Evolutionary conservation across 2,888 invertebrate genomes (phyloP).

Genomic region (Caenorhabditis sp.): DNA sequence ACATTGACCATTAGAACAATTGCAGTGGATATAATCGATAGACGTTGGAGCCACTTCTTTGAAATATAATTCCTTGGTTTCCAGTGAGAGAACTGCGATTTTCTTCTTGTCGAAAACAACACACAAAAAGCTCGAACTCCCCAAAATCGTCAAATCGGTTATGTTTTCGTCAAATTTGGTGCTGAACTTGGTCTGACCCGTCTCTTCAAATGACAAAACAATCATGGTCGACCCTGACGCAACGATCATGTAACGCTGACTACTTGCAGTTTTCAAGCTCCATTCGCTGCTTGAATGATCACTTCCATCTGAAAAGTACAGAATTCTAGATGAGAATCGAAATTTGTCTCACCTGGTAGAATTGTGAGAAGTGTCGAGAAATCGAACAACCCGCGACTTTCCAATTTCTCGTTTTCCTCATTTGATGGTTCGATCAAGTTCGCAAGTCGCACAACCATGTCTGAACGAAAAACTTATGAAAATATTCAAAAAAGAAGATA

Average conservation of each 20-base stretch:
- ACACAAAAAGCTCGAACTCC: conserved; percentile 24
- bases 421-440: neutral
- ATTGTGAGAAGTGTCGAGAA: neutral
- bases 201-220: conserved; percentile 22
- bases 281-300: conserved; percentile 10
- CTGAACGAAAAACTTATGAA: too few species aligned
- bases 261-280: conserved; percentile 33
- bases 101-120: conserved; percentile 12
- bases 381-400: neutral
- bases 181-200: neutral
- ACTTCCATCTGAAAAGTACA: neutral
- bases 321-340: too few species aligned
- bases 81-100: conserved; percentile 20
- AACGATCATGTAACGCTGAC: conserved; percentile 29
- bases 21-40: conserved; percentile 23
- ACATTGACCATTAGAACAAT: conserved; percentile 11
- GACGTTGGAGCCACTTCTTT: conserved; percentile 9
- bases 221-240: conserved; percentile 26
- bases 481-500: too few species aligned
- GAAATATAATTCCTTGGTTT: conserved; percentile 20
- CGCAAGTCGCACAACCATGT: neutral
- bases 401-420: neutral
- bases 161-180: conserved; percentile 11
- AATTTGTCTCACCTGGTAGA: neutral
- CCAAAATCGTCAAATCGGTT: conserved; percentile 29